Conservation (phyloP, 2,113 vertebrate species). For the Steatornis caripensis region DNA sequence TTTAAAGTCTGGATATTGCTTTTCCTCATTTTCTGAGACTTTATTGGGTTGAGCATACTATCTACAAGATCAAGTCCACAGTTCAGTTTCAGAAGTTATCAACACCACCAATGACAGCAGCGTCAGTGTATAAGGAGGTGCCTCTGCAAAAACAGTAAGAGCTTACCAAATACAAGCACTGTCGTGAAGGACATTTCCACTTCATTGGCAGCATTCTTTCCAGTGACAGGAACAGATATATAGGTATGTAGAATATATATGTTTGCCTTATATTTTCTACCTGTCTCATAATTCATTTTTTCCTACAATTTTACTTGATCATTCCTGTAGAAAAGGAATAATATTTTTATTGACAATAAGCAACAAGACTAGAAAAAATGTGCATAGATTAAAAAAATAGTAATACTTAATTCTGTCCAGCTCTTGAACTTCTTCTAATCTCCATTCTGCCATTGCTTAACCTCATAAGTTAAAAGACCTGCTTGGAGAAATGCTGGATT, state of each 20-base stretch:
- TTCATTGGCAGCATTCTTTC: neutral
- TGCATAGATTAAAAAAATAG: neutral
- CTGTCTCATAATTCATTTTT: neutral
- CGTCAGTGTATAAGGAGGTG: neutral
- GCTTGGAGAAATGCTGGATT: neutral
- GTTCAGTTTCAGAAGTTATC: neutral
- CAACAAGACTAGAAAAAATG: neutral
- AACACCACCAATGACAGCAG: neutral
- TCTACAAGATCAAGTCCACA: neutral
- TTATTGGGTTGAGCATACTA: neutral
- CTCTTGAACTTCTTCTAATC: neutral
- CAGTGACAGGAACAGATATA: neutral
- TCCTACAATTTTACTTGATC: neutral
- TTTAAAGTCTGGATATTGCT: neutral
- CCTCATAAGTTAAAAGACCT: neutral
- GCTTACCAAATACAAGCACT: neutral
- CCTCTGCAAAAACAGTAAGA: neutral
- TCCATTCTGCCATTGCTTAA: neutral
- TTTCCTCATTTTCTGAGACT: slow-evolving; percentile 26
- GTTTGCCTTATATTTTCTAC: neutral
- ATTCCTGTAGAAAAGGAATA: neutral
- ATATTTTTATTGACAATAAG: neutral
- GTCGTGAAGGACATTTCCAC: neutral
- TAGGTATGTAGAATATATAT: neutral
- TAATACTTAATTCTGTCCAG: neutral